These are phyloP conservation scores for Luperina nickerlii DNA, from an alignment of 2,888 invertebrate species.

Conservation along the genomic window DNA sequence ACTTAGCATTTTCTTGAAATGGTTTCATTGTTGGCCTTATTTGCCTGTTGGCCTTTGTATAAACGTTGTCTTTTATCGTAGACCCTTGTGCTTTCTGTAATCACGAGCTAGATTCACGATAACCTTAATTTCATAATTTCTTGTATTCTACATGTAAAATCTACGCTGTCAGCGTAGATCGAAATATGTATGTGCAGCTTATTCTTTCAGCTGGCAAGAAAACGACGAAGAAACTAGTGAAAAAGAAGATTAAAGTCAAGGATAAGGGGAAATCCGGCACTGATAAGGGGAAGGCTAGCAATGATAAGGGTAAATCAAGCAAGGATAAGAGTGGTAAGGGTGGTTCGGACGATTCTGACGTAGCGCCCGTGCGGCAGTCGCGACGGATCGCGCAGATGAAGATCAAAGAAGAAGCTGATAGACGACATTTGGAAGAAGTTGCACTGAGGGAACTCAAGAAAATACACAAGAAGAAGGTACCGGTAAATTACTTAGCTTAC, in stretches of 20 bases:
- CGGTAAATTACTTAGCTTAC: background rate
- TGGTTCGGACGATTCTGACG: constrained; percentile 77
- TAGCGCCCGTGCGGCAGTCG: constrained; percentile 93
- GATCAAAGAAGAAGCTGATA: constrained; percentile 95
- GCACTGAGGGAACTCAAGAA: constrained; percentile 92
- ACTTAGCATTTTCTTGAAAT: background rate
- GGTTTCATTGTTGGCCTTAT: background rate
- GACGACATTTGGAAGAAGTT: constrained; percentile 94
- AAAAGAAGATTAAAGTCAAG: constrained; percentile 72
- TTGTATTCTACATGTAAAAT: background rate
- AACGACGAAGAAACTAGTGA: constrained; percentile 79
- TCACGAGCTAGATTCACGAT: background rate
- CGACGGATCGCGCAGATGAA: constrained; percentile 96
- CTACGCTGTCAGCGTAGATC: background rate
- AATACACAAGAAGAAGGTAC: constrained; percentile 90
- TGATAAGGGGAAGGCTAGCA: constrained; percentile 50
- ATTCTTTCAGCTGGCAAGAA: constrained; percentile 82
- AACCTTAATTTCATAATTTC: background rate
- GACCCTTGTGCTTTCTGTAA: background rate
- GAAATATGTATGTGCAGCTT: constrained; percentile 8
- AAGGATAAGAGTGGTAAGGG: constrained; percentile 65
- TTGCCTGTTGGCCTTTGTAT: background rate
- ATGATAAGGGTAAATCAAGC: constrained; percentile 52
- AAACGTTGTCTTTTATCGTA: background rate
- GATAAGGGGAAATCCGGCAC: constrained; percentile 68